phyloP scores from a whole-genome alignment of 2,888 invertebrate species.

The Folsomia candida region DNA sequence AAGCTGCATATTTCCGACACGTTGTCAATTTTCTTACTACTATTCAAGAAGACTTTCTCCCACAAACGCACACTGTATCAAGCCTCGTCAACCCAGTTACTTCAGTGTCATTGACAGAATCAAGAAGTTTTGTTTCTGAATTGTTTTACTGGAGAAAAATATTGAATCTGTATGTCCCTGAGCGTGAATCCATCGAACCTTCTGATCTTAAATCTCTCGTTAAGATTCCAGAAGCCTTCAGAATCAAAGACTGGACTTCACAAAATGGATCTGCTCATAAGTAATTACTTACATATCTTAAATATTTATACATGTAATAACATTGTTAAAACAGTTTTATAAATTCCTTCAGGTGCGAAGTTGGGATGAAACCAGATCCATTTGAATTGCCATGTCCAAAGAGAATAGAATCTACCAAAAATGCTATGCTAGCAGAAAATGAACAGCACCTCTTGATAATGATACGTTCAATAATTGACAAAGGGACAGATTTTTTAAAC shows the following conservation, averaged over 20 bases:
- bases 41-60: slow-evolving; percentile 45
- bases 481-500: slow-evolving; percentile 29
- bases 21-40: slow-evolving; percentile 42
- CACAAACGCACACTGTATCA: slow-evolving; percentile 46
- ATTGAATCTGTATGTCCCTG: slow-evolving; percentile 34
- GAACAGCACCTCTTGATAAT: slow-evolving; percentile 25
- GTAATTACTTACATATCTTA: too few species aligned
- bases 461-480: slow-evolving; percentile 31
- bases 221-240: slow-evolving; percentile 46
- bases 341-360: not conserved
- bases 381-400: slow-evolving; percentile 1
- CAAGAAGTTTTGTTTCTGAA: slow-evolving; percentile 42
- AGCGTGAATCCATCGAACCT: not conserved
- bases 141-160: slow-evolving; percentile 46
- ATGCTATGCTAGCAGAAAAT: slow-evolving; percentile 24
- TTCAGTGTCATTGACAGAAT: slow-evolving; percentile 33
- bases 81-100: slow-evolving; percentile 34
- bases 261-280: slow-evolving; percentile 10
- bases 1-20: slow-evolving; percentile 40
- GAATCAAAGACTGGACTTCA: slow-evolving; percentile 30
- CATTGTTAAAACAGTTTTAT: too few species aligned
- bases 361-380: not conserved
- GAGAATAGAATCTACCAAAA: not conserved
- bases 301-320: too few species aligned
- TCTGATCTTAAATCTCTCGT: not conserved